Percentiles rank a stretch among this genome's conserved stretches.
Conservation (phyloP, 2,113 vertebrate species). For the Nymphicus hollandicus region DNA sequence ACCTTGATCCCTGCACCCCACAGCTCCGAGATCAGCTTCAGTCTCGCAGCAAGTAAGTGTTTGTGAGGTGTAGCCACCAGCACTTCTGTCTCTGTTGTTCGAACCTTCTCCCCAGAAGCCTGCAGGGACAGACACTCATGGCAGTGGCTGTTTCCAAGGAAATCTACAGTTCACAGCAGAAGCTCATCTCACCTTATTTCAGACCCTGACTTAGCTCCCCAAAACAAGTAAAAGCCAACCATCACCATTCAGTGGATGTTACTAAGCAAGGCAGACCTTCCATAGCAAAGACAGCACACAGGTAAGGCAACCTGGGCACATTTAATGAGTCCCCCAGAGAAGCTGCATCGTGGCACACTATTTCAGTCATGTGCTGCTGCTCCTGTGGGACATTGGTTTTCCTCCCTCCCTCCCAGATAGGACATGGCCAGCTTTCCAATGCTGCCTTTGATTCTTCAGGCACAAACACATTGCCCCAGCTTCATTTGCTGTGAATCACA, state of each 20-base stretch:
- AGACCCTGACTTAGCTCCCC: background rate
- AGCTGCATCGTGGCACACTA: background rate
- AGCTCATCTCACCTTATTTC: background rate
- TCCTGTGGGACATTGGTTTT: background rate
- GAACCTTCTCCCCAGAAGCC: constrained; percentile 76
- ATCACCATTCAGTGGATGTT: background rate
- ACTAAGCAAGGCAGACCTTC: background rate
- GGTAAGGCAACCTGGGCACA: background rate
- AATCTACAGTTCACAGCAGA: background rate
- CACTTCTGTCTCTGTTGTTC: constrained; percentile 90
- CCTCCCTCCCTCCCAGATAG: background rate
- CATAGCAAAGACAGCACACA: background rate
- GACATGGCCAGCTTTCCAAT: background rate
- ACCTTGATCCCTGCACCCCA: constrained; percentile 94
- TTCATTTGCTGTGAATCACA: background rate
- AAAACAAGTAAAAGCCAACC: background rate
- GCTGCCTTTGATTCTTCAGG: background rate
- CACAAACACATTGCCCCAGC: background rate
- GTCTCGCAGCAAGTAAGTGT: constrained; percentile 82
- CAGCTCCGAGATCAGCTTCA: constrained; percentile 85
- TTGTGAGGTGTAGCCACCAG: constrained; percentile 93
- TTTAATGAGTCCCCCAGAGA: background rate
- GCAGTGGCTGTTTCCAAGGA: background rate
- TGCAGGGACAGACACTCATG: background rate
- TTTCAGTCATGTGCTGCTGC: background rate